phyloP scores from a whole-genome alignment of 2,113 vertebrate species.

The Zosterops pallidus region DNA sequence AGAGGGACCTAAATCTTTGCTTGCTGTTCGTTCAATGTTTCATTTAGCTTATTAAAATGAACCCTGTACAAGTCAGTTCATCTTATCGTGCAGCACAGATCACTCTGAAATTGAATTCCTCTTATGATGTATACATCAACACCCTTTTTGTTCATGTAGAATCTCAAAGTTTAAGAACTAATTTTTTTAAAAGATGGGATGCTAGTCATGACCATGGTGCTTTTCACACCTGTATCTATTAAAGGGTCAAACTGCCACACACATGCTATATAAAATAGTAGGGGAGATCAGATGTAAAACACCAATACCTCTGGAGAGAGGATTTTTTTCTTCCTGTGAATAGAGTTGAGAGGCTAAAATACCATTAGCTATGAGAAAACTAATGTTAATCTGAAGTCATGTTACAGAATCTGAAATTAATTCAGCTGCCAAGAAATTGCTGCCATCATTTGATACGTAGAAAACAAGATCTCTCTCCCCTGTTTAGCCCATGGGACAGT shows the following conservation, averaged over 20 bases:
- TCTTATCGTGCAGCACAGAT: not conserved
- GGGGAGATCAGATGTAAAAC: not conserved
- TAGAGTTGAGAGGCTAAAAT: not conserved
- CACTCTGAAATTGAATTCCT: not conserved
- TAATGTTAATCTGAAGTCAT: not conserved
- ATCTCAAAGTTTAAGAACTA: not conserved
- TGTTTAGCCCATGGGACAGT: not conserved
- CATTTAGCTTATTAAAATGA: constrained; percentile 35
- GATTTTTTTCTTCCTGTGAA: not conserved
- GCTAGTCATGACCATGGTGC: not conserved
- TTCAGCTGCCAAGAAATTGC: not conserved
- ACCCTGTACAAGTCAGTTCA: not conserved
- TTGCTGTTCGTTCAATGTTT: not conserved
- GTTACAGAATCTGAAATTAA: not conserved
- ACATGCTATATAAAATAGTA: not conserved
- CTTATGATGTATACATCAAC: not conserved
- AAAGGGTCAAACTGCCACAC: not conserved
- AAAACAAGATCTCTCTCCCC: not conserved
- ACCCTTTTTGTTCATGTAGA: not conserved
- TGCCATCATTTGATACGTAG: not conserved
- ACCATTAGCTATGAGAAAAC: not conserved
- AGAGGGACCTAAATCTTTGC: not conserved
- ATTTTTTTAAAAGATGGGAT: not conserved
- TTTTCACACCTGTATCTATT: not conserved
- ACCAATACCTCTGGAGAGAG: not conserved